Conservation (phyloP, 2,888 invertebrate species). For the Aspidapion aeneum region DNA sequence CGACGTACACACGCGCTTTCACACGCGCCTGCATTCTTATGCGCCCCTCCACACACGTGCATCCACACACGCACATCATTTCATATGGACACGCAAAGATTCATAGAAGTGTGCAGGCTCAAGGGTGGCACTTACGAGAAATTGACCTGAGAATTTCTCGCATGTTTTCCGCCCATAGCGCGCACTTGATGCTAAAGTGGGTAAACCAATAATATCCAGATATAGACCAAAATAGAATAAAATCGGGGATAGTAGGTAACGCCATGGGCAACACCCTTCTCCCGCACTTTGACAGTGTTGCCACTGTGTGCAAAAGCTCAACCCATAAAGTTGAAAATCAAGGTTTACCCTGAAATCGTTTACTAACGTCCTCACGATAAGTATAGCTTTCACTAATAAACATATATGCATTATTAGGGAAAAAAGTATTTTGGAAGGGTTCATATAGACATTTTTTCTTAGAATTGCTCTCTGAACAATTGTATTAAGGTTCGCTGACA, state of each 20-base stretch:
- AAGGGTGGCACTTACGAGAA: not conserved
- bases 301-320: conserved; percentile 49
- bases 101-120: not conserved
- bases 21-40: not conserved
- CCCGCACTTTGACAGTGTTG: conserved; percentile 2
- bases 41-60: not conserved
- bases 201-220: not conserved
- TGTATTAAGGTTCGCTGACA: too few relatives aligned
- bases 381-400: too few relatives aligned
- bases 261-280: not conserved
- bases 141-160: not conserved
- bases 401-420: too few relatives aligned
- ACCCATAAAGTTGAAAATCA: not conserved
- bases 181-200: too few relatives aligned
- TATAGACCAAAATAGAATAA: not conserved
- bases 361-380: not conserved
- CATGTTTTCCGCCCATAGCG: not conserved
- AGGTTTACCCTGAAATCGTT: not conserved
- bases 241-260: not conserved
- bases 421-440: too few relatives aligned
- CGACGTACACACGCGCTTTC: not conserved
- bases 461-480: too few relatives aligned
- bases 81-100: not conserved
- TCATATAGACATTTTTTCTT: too few relatives aligned
- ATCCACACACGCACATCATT: not conserved